Percentiles rank a stretch among this genome's conserved stretches.
Evolutionary conservation across 2,888 invertebrate species (phyloP).

Genomic region (Neocrepidodera transversa): DNA sequence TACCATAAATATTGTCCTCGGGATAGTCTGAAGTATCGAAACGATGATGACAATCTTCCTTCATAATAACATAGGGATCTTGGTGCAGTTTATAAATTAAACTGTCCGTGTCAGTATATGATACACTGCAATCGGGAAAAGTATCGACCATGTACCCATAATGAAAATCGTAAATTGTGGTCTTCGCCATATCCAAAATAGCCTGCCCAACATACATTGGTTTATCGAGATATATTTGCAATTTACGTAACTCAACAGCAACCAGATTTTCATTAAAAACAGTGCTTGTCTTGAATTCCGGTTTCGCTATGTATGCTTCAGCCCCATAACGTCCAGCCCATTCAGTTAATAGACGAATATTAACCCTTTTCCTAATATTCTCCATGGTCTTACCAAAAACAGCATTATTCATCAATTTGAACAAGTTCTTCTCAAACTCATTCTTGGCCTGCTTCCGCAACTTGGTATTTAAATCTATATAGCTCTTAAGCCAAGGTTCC

Average conservation of each 20-base stretch:
- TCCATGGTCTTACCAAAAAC: too few species aligned
- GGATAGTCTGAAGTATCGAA: slow-evolving; percentile 1
- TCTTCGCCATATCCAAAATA: too few species aligned
- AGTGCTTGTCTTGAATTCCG: too few species aligned
- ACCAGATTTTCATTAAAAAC: too few species aligned
- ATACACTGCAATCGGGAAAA: slow-evolving; percentile 28
- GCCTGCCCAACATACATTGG: too few species aligned
- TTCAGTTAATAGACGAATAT: too few species aligned
- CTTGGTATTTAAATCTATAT: slow-evolving; percentile 56
- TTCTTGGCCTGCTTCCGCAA: slow-evolving; percentile 42
- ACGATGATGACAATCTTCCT: too few species aligned
- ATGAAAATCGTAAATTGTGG: too few species aligned
- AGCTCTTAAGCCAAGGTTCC: slow-evolving; percentile 52
- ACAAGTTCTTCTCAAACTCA: slow-evolving; percentile 35
- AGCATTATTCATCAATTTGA: slow-evolving; percentile 35
- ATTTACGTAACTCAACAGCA: too few species aligned
- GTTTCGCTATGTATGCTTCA: too few species aligned
- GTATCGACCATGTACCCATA: slow-evolving; percentile 7
- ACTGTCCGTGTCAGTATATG: slow-evolving; percentile 36
- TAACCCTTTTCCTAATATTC: too few species aligned
- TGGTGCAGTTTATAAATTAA: slow-evolving; percentile 27
- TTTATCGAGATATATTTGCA: slow-evolving; percentile 23
- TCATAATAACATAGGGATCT: slow-evolving; percentile 33
- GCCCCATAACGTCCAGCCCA: too few species aligned
- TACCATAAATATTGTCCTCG: not conserved